Evolutionary conservation across 2,888 invertebrate species (phyloP).

Genomic region (Chymomyza caudatula): DNA sequence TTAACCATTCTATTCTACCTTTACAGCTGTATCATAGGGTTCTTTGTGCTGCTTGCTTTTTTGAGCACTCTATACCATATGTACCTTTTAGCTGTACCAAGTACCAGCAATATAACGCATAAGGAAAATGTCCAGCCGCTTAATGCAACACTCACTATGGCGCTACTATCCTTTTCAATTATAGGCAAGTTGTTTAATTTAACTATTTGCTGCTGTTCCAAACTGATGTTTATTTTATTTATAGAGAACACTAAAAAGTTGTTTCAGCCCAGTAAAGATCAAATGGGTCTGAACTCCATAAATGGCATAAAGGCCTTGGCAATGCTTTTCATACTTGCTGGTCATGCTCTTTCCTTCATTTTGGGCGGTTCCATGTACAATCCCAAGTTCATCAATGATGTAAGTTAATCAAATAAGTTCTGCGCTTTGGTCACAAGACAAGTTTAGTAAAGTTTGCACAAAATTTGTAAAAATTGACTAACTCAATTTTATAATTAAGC

Average conservation of each 20-base stretch:
- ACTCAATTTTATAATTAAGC: no score
- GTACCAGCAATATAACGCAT: neutral
- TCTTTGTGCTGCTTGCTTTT: constrained; percentile 78
- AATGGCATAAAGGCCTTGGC: constrained; percentile 84
- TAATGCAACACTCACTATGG: constrained; percentile 53
- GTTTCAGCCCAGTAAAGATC: constrained; percentile 78
- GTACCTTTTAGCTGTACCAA: constrained; percentile 55
- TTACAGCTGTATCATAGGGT: constrained; percentile 79
- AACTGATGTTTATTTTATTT: constrained; percentile 2
- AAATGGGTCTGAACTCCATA: constrained; percentile 82
- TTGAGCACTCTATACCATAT: constrained; percentile 80
- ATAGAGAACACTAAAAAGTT: constrained; percentile 73
- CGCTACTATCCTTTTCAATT: constrained; percentile 70
- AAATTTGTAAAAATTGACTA: no score
- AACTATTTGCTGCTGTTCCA: neutral
- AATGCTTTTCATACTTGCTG: constrained; percentile 84
- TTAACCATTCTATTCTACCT: constrained; percentile 8
- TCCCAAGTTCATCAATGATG: constrained; percentile 79
- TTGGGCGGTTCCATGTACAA: constrained; percentile 85
- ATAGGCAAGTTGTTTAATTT: constrained; percentile 56
- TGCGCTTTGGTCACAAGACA: no score
- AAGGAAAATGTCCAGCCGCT: constrained; percentile 43
- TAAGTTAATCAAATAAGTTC: no score
- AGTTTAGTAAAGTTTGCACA: no score
- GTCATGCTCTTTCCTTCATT: constrained; percentile 84